A percentile compares a stretch with the other conserved stretches of the same genome.
Evolutionary conservation across 2,888 invertebrate species (phyloP).

Genomic region (Torymus aiolomorphi): DNA sequence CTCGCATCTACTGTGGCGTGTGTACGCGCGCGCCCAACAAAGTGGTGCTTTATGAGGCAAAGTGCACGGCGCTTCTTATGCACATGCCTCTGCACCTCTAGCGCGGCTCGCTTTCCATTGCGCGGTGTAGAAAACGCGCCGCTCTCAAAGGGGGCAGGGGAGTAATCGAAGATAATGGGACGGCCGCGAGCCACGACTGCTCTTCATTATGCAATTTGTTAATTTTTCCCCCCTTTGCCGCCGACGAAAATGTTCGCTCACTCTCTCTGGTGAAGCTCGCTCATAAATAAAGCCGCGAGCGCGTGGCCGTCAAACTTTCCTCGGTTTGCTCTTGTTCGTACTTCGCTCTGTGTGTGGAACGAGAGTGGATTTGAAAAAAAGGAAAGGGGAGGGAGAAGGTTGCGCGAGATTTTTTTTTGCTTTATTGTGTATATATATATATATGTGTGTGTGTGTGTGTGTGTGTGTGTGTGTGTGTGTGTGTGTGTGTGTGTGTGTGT

Average conservation of each 20-base stretch:
- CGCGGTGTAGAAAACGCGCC: constrained; percentile 33
- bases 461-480: too few relatives aligned
- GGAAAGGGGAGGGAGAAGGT: too few relatives aligned
- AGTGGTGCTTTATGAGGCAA: constrained; percentile 36
- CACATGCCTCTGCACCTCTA: background rate
- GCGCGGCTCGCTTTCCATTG: constrained; percentile 36
- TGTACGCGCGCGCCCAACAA: constrained; percentile 12
- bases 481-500: too few relatives aligned
- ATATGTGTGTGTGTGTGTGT: too few relatives aligned
- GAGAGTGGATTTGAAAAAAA: too few relatives aligned
- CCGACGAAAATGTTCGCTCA: background rate
- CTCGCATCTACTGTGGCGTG: background rate
- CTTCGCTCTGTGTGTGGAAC: too few relatives aligned
- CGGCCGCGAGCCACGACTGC: constrained; percentile 46
- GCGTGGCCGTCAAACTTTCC: constrained; percentile 45
- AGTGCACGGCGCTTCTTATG: constrained; percentile 31
- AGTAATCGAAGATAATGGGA: constrained; percentile 55
- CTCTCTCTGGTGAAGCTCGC: constrained; percentile 19
- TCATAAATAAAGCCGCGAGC: constrained; percentile 44
- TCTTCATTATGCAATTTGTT: constrained; percentile 55
- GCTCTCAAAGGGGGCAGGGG: constrained; percentile 15
- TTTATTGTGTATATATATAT: too few relatives aligned
- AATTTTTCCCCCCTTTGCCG: constrained; percentile 19
- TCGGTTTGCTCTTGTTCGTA: constrained; percentile 10
- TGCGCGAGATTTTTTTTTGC: too few relatives aligned